Percentiles rank a stretch among this genome's conserved stretches.
Evolutionary conservation across 2,797 vertebrate species (phyloP).

Genomic region (Oceanodroma leucorhoa): DNA sequence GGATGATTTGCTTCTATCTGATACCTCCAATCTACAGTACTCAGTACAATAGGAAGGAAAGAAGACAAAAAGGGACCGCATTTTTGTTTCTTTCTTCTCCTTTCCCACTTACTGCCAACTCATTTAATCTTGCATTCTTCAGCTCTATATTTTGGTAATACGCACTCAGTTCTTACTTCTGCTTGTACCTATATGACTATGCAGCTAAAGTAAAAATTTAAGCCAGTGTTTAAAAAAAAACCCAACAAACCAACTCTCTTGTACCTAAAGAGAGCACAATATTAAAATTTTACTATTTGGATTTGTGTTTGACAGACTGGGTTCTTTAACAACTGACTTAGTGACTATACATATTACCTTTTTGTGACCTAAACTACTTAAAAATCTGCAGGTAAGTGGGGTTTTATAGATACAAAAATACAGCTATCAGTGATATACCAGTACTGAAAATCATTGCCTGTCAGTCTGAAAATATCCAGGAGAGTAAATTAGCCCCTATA

Average conservation of each 20-base stretch:
- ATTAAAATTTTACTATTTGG: neutral
- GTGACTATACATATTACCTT: neutral
- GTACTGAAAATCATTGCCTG: neutral
- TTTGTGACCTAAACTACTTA: neutral
- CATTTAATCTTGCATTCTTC: neutral
- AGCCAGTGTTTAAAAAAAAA: neutral
- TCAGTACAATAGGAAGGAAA: neutral
- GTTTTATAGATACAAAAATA: neutral
- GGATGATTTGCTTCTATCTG: neutral
- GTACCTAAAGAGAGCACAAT: neutral
- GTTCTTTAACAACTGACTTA: neutral
- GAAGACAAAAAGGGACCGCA: accelerated
- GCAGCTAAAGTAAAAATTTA: neutral
- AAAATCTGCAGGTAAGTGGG: neutral
- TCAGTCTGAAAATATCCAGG: neutral
- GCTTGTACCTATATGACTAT: neutral
- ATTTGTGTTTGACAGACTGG: neutral
- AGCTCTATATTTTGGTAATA: neutral
- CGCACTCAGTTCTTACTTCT: neutral
- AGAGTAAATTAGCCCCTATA: accelerated
- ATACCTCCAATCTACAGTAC: neutral
- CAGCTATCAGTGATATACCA: neutral
- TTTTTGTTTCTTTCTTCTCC: neutral
- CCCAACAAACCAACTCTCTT: neutral
- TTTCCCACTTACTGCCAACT: neutral